Base-by-base conservation (phyloP, 2,888 invertebrate genomes). In the Unio delphinus region DNA sequence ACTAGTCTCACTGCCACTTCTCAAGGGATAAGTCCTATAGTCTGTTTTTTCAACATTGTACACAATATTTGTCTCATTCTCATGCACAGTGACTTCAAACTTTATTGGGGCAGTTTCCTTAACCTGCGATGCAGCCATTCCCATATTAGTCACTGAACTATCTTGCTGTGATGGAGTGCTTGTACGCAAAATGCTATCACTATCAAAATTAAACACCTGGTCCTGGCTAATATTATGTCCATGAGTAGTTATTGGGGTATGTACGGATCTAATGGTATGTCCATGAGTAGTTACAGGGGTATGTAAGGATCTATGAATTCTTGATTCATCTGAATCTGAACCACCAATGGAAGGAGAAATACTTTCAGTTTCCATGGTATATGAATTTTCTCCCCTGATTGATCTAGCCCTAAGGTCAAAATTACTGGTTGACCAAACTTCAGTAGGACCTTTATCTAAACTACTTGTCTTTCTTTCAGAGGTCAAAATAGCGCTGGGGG, bases 1-100 rank as follows among this genome's bases (percentile, higher is more conserved):
- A 34, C 70, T 70, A 34, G 72, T 72, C 34, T 75, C 74, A 62
- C 58, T 73, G 64, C 73, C 75, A 68, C 74, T 79, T 68, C 74
- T 68, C 26, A 83, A 59, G 15, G 81, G 68, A 66, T 80, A 81
- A 20, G 83, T 81, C 65, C 79, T 84, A 68, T 84, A 83, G 66
- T 86, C 85, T 58, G 83, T 84, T 56, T 80, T 83, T 55, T 81
- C 83, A 54, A 86, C 82, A 80, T 84, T 86, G 65, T 86, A 86
- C 56, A 75, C 60, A 59, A 85, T 75, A 67, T 84, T 84, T 18
- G 83, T 83, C 70, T 82, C 80, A 59, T 83, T 80, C 69, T 84
- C 80, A 73, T 83, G 83, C 20, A 86, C 73, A 26, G 81, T 82
- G 18, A 84, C 83, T 64, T 83, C 80, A 75, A 80, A 84, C 65